These are phyloP conservation scores for Cephus sareptanus DNA, from an alignment of 2,888 invertebrate genomes.

Conservation along the genomic window DNA sequence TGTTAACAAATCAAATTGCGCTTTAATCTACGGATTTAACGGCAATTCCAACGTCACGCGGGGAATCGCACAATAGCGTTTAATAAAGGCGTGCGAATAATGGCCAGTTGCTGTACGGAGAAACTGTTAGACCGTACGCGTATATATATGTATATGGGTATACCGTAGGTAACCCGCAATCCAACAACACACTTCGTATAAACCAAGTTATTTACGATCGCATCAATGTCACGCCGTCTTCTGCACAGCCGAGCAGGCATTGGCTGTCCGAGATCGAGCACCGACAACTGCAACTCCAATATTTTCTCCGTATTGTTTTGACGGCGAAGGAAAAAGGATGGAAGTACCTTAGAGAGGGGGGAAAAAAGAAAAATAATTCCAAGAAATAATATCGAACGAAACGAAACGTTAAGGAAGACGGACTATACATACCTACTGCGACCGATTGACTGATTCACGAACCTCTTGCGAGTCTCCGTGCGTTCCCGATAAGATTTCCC, in stretches of 20 bases:
- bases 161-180: slow-evolving; percentile 14
- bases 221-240: slow-evolving; percentile 22
- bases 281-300: background rate
- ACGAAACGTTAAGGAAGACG: background rate
- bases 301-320: background rate
- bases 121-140: background rate
- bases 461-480: background rate
- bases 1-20: background rate
- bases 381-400: background rate
- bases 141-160: slow-evolving; percentile 9
- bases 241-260: background rate
- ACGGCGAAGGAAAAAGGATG: background rate
- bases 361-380: background rate
- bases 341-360: background rate
- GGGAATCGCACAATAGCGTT: background rate
- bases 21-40: background rate
- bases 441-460: background rate
- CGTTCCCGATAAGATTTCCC: background rate
- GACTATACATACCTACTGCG: background rate
- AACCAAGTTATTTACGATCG: slow-evolving; percentile 19
- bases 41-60: background rate
- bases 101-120: background rate
- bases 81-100: background rate
- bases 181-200: slow-evolving; percentile 3
- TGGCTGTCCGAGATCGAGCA: background rate